These are phyloP conservation scores for Drosophila ironensis DNA, from an alignment of 1,140 invertebrate species.

Conservation along the genomic window DNA sequence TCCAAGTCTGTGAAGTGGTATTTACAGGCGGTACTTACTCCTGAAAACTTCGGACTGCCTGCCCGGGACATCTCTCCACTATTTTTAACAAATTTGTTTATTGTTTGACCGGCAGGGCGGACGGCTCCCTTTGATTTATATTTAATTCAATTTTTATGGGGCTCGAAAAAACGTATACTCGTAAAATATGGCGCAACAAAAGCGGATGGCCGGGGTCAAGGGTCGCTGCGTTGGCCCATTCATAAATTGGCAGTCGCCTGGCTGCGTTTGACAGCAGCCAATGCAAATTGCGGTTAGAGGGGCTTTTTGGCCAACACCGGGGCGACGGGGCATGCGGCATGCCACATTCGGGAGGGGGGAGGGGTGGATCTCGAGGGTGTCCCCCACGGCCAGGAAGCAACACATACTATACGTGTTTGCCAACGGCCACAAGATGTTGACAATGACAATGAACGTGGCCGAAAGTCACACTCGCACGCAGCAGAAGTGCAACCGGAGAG, in stretches of 20 bases:
- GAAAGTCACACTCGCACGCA: slow-evolving; percentile 41
- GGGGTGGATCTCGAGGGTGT: neutral
- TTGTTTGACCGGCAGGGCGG: slow-evolving; percentile 9
- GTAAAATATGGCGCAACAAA: slow-evolving; percentile 67
- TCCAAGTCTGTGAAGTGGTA: too few species aligned
- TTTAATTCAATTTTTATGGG: slow-evolving; percentile 80
- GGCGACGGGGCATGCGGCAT: too few species aligned
- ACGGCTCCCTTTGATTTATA: slow-evolving; percentile 66
- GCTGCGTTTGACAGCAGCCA: slow-evolving; percentile 70
- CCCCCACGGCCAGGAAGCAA: too few species aligned
- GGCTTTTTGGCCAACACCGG: neutral
- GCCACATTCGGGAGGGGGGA: too few species aligned
- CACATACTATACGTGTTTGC: slow-evolving; percentile 57
- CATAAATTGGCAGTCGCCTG: slow-evolving; percentile 70
- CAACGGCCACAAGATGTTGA: slow-evolving; percentile 71
- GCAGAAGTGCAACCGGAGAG: slow-evolving; percentile 9
- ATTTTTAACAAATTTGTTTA: too few species aligned
- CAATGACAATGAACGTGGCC: slow-evolving; percentile 74
- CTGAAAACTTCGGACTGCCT: too few species aligned
- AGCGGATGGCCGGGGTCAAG: slow-evolving; percentile 12
- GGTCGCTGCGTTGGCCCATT: slow-evolving; percentile 42
- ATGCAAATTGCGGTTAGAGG: slow-evolving; percentile 69
- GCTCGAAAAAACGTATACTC: slow-evolving; percentile 71
- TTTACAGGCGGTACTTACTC: too few species aligned
- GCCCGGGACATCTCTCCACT: too few species aligned